Percentiles rank a stretch among this genome's conserved stretches.
Evolutionary conservation across 2,888 invertebrate genomes (phyloP).

Genomic region (Lordiphosa andalusiaca): DNA sequence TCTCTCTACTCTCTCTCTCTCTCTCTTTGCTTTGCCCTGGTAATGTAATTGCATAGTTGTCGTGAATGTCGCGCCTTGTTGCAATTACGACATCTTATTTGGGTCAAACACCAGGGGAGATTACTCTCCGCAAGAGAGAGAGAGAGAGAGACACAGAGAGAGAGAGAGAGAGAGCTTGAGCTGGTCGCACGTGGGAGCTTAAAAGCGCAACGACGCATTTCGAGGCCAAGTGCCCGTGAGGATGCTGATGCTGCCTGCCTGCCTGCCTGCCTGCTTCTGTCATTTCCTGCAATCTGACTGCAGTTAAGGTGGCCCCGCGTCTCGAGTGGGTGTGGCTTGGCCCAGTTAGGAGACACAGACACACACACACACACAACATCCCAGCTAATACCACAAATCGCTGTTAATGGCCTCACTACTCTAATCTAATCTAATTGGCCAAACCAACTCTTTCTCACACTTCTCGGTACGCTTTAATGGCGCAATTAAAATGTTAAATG

Average conservation of each 20-base stretch:
- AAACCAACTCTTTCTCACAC: constrained; percentile 22
- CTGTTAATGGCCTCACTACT: constrained; percentile 30
- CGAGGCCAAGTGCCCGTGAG: constrained; percentile 64
- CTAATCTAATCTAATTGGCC: constrained; percentile 64
- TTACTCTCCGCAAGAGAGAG: constrained; percentile 28
- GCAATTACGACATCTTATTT: constrained; percentile 74
- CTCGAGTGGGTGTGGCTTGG: constrained; percentile 37
- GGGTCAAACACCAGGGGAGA: constrained; percentile 56
- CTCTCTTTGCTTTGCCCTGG: no score
- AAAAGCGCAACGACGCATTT: constrained; percentile 66
- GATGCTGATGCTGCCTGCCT: constrained; percentile 39
- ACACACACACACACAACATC: no score
- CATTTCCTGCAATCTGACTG: constrained; percentile 45
- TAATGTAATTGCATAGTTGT: constrained; percentile 56
- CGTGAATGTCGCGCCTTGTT: constrained; percentile 64
- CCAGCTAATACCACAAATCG: constrained; percentile 1
- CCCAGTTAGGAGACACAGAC: not conserved
- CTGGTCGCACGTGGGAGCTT: constrained; percentile 64
- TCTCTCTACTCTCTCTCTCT: no score
- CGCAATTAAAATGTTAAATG: constrained; percentile 71
- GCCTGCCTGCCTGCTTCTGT: constrained; percentile 40
- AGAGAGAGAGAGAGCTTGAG: constrained; percentile 41
- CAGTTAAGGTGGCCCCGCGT: constrained; percentile 4
- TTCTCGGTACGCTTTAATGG: constrained; percentile 44
- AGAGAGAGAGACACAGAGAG: constrained; percentile 17